Percentiles rank a stretch among this genome's conserved stretches.
phyloP scores from a whole-genome alignment of 2,797 vertebrate genomes.

The Zalophus californianus region DNA sequence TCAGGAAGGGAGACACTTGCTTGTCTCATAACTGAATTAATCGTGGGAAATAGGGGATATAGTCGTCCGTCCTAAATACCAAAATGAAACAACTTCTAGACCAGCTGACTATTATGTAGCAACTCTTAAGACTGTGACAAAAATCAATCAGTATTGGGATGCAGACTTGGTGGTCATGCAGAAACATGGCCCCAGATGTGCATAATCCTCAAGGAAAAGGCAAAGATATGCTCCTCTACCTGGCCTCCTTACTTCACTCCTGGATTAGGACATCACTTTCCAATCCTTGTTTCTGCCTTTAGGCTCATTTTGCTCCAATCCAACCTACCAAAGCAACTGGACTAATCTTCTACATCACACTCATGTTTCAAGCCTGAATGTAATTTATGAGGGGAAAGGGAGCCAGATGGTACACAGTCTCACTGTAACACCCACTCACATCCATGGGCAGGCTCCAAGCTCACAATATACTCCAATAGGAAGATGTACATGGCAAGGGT shows the following conservation, averaged over 20 bases:
- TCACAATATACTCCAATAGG: not conserved
- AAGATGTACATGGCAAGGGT: not conserved
- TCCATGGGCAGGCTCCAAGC: not conserved
- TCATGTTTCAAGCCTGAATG: not conserved
- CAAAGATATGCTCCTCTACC: not conserved
- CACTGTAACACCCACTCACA: not conserved
- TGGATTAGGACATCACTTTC: not conserved
- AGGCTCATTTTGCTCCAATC: not conserved
- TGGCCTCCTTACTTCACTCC: not conserved
- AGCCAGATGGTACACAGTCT: not conserved
- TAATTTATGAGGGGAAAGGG: not conserved
- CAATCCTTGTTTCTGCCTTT: not conserved
- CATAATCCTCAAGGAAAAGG: not conserved
- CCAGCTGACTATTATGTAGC: not conserved
- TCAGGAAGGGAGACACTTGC: not conserved
- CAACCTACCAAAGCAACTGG: not conserved
- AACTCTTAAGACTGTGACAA: slow-evolving; percentile 11
- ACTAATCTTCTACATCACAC: not conserved
- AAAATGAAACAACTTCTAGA: not conserved
- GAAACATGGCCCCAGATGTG: not conserved
- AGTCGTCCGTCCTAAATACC: not conserved
- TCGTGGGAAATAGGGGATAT: not conserved
- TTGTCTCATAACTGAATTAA: not conserved
- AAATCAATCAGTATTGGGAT: not conserved
- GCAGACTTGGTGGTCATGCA: not conserved